These are phyloP conservation scores for Melanotaenia pygmaea DNA, from an alignment of 2,797 vertebrate species.

Conservation along the genomic window DNA sequence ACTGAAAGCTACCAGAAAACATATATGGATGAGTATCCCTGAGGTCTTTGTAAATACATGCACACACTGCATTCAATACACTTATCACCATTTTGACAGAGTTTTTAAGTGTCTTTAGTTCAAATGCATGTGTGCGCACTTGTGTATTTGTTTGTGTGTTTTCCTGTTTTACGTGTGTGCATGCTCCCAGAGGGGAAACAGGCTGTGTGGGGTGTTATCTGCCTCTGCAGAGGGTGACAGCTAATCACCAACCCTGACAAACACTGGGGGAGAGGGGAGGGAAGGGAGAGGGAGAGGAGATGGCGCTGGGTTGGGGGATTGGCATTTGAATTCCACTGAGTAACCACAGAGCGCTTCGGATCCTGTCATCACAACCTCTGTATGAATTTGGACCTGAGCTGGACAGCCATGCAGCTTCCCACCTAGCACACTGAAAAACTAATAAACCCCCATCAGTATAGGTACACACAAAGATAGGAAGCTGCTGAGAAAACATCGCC, in stretches of 20 bases:
- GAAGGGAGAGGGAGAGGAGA: conserved; percentile 56
- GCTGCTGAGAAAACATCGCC: conserved; percentile 59
- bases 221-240: conserved; percentile 83
- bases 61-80: conserved; percentile 25
- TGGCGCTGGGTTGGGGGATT: conserved; percentile 70
- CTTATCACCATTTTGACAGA: conserved; percentile 47
- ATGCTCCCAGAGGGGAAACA: conserved; percentile 78
- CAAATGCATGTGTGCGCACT: conserved; percentile 61
- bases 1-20: conserved; percentile 3
- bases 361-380: conserved; percentile 75
- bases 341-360: conserved; percentile 69
- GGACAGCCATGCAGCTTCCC: conserved; percentile 60
- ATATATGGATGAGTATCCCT: conserved; percentile 20
- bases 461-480: conserved; percentile 60
- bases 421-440: conserved; percentile 65
- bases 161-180: conserved; percentile 72
- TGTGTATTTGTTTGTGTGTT: conserved; percentile 74
- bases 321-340: conserved; percentile 80
- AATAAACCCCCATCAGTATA: conserved; percentile 68
- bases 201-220: conserved; percentile 83
- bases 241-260: conserved; percentile 85
- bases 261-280: conserved; percentile 73
- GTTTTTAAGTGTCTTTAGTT: conserved; percentile 65
- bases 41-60: conserved; percentile 37
- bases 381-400: conserved; percentile 69